Base-by-base conservation (phyloP, 2,888 invertebrate species). In the Dryomyza anilis region DNA sequence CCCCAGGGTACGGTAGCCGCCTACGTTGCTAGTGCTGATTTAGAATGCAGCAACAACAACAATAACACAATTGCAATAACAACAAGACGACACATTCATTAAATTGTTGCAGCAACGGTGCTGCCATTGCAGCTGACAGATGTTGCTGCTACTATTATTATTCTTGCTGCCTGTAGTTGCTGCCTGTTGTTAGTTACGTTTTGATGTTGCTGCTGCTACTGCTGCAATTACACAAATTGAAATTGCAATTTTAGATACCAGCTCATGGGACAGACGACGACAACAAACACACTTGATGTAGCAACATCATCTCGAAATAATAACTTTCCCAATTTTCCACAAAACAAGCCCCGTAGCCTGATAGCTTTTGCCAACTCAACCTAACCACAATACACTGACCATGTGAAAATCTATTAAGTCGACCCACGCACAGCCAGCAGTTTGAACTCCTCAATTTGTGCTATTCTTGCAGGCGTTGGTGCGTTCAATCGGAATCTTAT, bases 401-500 rank as follows among this genome's bases (percentile, higher is more conserved):
- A n/a, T n/a, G n/a, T n/a, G n/a, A n/a, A n/a, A n/a, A n/a, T n/a
- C n/a, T n/a, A n/a, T n/a, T n/a, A n/a, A n/a, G n/a, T n/a, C n/a
- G n/a, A n/a, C n/a, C n/a, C n/a, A n/a, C n/a, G n/a, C n/a, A n/a
- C n/a, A n/a, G n/a, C n/a, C n/a, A n/a, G n/a, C n/a, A n/a, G n/a
- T n/a, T n/a, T n/a, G n/a, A n/a, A n/a, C n/a, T n/a, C n/a, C n/a
- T n/a, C n/a, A n/a, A n/a, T n/a, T n/a, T n/a, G n/a, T 55, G 21
- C 21, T 36, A 55, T 55, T 63, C 48, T 63, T 56, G 63, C 55
- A 64, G 64, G 77, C 78, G 77, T 77, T 77, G 74, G 73, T 77
- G 77, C 77, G 75, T 78, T 76, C 78, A 77, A 74, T 76, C 73
- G 77, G 72, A 76, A 66, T 64, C 59, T 59, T 56, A 66, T 64